A percentile compares a stretch with the other conserved stretches of the same genome.
These are phyloP conservation scores for Sitta europaea DNA, from an alignment of 2,113 vertebrate genomes.

Conservation along the genomic window DNA sequence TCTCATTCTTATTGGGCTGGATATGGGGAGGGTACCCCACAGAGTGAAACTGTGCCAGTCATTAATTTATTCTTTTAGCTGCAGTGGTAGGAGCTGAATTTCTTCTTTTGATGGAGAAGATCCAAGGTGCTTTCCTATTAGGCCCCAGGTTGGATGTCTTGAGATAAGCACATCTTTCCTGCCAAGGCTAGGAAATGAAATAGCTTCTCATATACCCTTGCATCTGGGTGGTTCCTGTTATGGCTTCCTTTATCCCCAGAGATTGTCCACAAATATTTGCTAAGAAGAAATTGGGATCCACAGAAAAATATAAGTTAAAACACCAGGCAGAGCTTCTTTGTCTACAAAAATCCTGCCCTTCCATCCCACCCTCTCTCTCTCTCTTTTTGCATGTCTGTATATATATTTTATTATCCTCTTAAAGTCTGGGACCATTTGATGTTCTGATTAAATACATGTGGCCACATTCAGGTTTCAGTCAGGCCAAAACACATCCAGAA, in stretches of 20 bases:
- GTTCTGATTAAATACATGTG: background rate
- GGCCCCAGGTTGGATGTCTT: background rate
- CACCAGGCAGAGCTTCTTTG: background rate
- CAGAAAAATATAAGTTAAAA: background rate
- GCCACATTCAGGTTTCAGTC: background rate
- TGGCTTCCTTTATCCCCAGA: background rate
- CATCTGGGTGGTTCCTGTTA: background rate
- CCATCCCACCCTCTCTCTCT: background rate
- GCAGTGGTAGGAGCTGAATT: background rate
- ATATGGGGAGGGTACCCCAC: background rate
- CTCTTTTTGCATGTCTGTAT: background rate
- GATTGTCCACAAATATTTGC: background rate
- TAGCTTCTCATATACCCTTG: background rate
- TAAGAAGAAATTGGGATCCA: background rate
- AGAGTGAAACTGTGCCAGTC: background rate
- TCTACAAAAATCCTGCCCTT: background rate
- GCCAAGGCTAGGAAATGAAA: background rate
- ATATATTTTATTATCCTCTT: background rate
- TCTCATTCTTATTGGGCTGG: background rate
- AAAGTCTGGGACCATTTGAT: background rate
- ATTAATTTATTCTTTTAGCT: background rate
- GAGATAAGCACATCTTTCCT: background rate
- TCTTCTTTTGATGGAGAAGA: background rate
- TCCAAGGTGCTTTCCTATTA: background rate
- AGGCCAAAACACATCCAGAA: slow-evolving; percentile 23